These are phyloP conservation scores for Bos indicus DNA, from an alignment of 2,113 vertebrate species.

Conservation along the genomic window DNA sequence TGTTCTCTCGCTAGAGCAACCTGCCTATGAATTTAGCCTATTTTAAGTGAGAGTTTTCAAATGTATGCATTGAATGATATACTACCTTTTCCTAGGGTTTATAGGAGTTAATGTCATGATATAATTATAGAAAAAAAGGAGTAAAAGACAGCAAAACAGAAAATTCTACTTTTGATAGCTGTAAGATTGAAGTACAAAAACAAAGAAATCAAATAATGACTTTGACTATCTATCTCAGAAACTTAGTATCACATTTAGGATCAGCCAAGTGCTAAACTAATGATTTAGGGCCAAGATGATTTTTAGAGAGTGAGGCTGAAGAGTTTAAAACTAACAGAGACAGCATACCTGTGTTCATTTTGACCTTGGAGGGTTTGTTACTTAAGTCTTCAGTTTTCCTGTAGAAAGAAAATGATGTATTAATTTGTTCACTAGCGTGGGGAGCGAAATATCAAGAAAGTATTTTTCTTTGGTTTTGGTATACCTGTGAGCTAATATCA, in stretches of 20 bases:
- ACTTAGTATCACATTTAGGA: background rate
- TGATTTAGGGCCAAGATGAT: constrained; percentile 12
- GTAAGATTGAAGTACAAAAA: background rate
- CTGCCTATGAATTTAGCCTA: constrained; percentile 13
- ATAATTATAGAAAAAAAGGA: background rate
- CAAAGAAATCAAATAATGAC: background rate
- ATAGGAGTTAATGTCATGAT: background rate
- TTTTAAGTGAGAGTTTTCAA: constrained; percentile 3
- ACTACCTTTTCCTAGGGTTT: background rate
- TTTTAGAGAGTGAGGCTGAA: constrained; percentile 24
- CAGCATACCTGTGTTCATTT: constrained; percentile 87
- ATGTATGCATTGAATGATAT: background rate
- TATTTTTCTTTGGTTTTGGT: background rate
- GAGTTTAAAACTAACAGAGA: constrained; percentile 56
- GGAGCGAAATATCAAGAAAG: constrained; percentile 61
- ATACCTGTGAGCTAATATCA: constrained; percentile 45
- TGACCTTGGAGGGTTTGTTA: constrained; percentile 79
- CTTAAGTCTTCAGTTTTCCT: constrained; percentile 84
- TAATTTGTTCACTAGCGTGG: constrained; percentile 69
- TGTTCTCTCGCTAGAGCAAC: background rate
- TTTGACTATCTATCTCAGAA: background rate
- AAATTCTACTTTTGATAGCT: constrained; percentile 62
- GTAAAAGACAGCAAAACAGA: background rate
- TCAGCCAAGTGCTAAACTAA: background rate
- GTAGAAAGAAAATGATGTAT: constrained; percentile 72